Percentiles rank a stretch among this genome's conserved stretches.
Evolutionary conservation across 2,113 vertebrate genomes (phyloP).

Genomic region (Pelobates fuscus): DNA sequence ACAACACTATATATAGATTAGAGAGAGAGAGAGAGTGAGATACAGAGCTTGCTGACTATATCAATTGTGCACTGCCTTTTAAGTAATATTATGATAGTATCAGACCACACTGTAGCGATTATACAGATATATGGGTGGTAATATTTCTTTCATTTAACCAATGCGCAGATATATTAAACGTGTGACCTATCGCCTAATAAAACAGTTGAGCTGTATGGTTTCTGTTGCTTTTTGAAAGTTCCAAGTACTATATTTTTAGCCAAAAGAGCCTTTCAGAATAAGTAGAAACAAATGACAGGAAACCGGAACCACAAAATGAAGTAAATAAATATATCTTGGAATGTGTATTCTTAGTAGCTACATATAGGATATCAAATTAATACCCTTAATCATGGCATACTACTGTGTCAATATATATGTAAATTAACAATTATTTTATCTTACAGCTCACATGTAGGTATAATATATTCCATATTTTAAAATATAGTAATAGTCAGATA

Average conservation of each 20-base stretch:
- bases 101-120: too few species aligned
- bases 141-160: too few species aligned
- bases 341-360: slow-evolving; percentile 25
- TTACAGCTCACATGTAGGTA: background rate
- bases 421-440: background rate
- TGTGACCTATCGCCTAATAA: background rate
- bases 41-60: too few species aligned
- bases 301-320: slow-evolving; percentile 27
- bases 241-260: slow-evolving; percentile 1
- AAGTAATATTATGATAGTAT: too few species aligned
- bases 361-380: slow-evolving; percentile 28
- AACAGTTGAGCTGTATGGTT: background rate
- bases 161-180: too few species aligned
- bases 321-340: slow-evolving; percentile 34
- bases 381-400: background rate
- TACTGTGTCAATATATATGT: slow-evolving; percentile 14
- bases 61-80: too few species aligned
- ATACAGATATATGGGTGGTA: too few species aligned
- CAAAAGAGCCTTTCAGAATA: slow-evolving; percentile 31
- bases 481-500: background rate
- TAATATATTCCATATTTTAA: slow-evolving; percentile 5
- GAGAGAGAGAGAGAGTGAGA: too few species aligned
- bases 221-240: slow-evolving; percentile 10
- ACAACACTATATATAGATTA: too few species aligned
- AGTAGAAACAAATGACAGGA: slow-evolving; percentile 47